A percentile compares a stretch with the other conserved stretches of the same genome.
Conservation (phyloP, 2,888 invertebrate genomes). For the Temnothorax unifasciatus region DNA sequence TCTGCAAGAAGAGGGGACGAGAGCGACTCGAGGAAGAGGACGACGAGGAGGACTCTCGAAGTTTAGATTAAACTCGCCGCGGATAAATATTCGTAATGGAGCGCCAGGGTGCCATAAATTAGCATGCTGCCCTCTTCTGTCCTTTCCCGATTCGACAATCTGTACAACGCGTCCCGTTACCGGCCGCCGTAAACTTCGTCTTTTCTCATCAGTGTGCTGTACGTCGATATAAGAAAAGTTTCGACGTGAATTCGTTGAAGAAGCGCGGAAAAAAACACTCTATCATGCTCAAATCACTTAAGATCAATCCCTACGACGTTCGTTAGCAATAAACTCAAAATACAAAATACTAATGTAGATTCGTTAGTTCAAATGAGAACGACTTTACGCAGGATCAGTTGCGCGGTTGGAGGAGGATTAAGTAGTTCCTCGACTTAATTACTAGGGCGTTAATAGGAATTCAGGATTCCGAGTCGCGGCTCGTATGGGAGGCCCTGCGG, state of each 20-base stretch:
- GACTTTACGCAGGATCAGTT: slow-evolving; percentile 48
- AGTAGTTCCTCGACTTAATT: slow-evolving; percentile 78
- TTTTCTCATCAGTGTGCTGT: slow-evolving; percentile 62
- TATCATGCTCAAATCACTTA: slow-evolving; percentile 17
- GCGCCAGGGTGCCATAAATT: slow-evolving; percentile 86
- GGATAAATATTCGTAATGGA: slow-evolving; percentile 87
- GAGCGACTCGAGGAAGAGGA: slow-evolving; percentile 50
- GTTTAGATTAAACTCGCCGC: slow-evolving; percentile 86
- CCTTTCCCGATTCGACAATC: slow-evolving; percentile 79
- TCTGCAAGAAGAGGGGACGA: slow-evolving; percentile 57
- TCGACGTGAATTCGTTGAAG: slow-evolving; percentile 51
- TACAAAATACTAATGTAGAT: slow-evolving; percentile 2
- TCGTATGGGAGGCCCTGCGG: slow-evolving; percentile 63
- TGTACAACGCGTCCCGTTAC: slow-evolving; percentile 72
- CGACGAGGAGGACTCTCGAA: slow-evolving; percentile 83
- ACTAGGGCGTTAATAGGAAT: slow-evolving; percentile 78
- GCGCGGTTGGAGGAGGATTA: slow-evolving; percentile 65
- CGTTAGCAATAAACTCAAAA: background rate
- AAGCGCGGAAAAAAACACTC: background rate
- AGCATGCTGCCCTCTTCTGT: slow-evolving; percentile 84
- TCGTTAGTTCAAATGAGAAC: slow-evolving; percentile 33
- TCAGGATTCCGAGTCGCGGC: slow-evolving; percentile 62
- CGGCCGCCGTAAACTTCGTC: slow-evolving; percentile 69
- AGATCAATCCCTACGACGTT: background rate
- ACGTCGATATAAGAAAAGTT: slow-evolving; percentile 68